Evolutionary conservation across 1,140 invertebrate genomes (phyloP).

Genomic region (Lasaia peninsularis): DNA sequence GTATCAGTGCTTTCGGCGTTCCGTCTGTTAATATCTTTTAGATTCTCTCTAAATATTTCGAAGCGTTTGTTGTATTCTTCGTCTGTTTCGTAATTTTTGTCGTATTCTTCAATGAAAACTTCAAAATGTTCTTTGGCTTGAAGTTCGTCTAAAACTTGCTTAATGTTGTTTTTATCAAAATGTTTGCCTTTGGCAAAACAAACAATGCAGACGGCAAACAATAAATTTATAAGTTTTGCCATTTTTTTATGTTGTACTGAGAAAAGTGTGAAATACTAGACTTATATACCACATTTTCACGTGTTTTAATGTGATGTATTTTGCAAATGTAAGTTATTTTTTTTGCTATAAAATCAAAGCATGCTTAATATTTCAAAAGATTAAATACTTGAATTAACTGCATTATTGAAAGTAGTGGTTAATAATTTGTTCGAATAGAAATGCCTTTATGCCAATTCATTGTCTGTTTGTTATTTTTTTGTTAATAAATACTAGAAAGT

Average conservation of each 20-base stretch:
- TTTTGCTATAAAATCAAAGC: no score
- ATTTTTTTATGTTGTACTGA: not conserved
- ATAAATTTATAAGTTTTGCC: not conserved
- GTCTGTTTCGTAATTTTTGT: conserved; percentile 13
- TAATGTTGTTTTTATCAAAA: not conserved
- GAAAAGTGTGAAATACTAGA: no score
- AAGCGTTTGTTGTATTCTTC: conserved; percentile 14
- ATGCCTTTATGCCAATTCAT: no score
- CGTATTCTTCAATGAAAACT: conserved; percentile 17
- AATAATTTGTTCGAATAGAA: no score
- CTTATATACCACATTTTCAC: no score
- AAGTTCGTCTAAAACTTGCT: not conserved
- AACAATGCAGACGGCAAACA: not conserved
- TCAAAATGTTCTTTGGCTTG: conserved; percentile 12
- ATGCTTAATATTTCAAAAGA: no score
- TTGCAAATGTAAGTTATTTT: no score
- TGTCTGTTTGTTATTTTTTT: no score
- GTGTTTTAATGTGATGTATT: no score
- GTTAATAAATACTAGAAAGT: no score
- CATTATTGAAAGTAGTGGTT: no score
- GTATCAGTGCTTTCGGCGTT: conserved; percentile 14
- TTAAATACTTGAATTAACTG: no score
- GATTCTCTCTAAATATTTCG: conserved; percentile 21
- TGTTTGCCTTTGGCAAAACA: not conserved
- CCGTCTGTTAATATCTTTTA: conserved; percentile 19